Evolutionary conservation across 2,113 vertebrate species (phyloP), one percentile per base, ranked within the genome.

Genomic region (Notarius quadriscutis): DNA sequence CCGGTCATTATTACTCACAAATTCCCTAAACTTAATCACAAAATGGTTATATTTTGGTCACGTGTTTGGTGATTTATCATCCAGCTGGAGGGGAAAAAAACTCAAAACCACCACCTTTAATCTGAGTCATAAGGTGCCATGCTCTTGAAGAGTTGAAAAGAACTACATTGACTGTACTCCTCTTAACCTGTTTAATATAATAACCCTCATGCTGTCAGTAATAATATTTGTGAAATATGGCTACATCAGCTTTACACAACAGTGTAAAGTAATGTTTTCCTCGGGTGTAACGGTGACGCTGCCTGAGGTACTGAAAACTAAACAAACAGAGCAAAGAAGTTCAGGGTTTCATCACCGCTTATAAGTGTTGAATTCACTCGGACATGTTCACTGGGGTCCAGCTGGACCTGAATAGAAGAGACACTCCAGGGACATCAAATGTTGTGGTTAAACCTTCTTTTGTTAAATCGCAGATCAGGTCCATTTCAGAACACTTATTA

Each of bases 201-300:
- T 58, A 81, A 81, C 79, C 34, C 30, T 7, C 57, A 62, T 62
- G 79, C 57, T 60, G 58, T 81, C 57, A 62, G 79, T 41, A 81
- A 81, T 81, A 81, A 81, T 81, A 62, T 81, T 81, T 81, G n/a
- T 14, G 58, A 81, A 48, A 62, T 62, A 62, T 25, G 79, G 20
- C 79, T 62, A 25, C 57, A 62, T 81, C 79, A 14, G 22, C 79
- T 25, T 81, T 48, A 62, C 57, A 81, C 77, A 79, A 27, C 25
- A 79, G 74, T 15, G 22, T 53, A n/a, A 8, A 80, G 77, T 80
- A 10, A 81, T 41, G 18, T 62, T 48, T 12, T 48, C 30, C 79
- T 81, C 18, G 25, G 79, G 9, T 25, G 25, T 48, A 48, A 41
- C 20, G 5, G 10, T 41, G 57, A 60, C 57, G 1, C 18, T 7